Conservation (phyloP, 1,140 invertebrate genomes). For the Cecropterus lyciades region DNA sequence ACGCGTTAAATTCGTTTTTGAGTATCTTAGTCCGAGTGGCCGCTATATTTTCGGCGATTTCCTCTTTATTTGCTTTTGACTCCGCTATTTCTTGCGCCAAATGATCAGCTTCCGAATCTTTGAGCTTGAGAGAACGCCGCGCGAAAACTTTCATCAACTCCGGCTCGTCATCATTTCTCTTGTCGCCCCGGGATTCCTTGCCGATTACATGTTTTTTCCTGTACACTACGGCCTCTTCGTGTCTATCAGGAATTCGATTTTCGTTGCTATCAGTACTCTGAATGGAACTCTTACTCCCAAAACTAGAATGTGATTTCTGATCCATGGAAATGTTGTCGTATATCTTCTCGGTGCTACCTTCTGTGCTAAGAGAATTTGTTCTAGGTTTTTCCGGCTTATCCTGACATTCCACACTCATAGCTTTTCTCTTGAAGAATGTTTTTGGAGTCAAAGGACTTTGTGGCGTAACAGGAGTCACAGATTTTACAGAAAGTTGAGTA, state of each 20-base stretch:
- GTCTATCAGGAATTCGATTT: slow-evolving; percentile 64
- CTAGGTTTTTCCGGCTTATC: slow-evolving; percentile 69
- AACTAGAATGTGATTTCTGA: slow-evolving; percentile 77
- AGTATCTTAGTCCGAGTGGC: slow-evolving; percentile 59
- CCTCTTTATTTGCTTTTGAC: slow-evolving; percentile 61
- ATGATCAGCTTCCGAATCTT: slow-evolving; percentile 87
- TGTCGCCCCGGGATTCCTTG: slow-evolving; percentile 69
- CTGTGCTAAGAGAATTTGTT: slow-evolving; percentile 73
- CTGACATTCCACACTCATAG: slow-evolving; percentile 65
- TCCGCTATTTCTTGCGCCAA: slow-evolving; percentile 83
- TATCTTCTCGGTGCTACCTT: slow-evolving; percentile 74
- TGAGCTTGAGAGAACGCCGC: slow-evolving; percentile 89
- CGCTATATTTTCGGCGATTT: slow-evolving; percentile 49
- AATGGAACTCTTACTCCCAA: slow-evolving; percentile 83
- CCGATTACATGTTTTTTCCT: slow-evolving; percentile 66
- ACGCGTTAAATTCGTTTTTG: slow-evolving; percentile 81
- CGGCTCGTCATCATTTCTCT: slow-evolving; percentile 87
- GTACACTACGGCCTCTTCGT: slow-evolving; percentile 76
- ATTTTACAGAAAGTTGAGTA: slow-evolving; percentile 48
- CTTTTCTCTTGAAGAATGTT: slow-evolving; percentile 73
- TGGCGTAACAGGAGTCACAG: slow-evolving; percentile 45
- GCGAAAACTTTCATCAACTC: slow-evolving; percentile 93
- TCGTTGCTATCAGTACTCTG: slow-evolving; percentile 81
- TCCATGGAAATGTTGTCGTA: slow-evolving; percentile 80
- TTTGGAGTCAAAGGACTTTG: slow-evolving; percentile 70